These are phyloP conservation scores for Cephus spinipes DNA, from an alignment of 2,888 invertebrate species.

Conservation along the genomic window DNA sequence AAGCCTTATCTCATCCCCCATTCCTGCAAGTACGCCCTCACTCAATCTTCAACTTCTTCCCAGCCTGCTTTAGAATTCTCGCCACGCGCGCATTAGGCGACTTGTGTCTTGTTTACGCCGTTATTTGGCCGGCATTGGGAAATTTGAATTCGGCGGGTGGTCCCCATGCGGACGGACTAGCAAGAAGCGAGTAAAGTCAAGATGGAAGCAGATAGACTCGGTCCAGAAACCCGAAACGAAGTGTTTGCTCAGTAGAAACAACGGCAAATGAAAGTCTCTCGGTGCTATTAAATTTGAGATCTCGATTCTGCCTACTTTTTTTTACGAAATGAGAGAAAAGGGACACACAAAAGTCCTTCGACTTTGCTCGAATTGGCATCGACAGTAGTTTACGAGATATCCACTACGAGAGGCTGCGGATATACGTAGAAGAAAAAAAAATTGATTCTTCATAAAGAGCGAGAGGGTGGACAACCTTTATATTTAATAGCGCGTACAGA, in stretches of 20 bases:
- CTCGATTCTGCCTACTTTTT: neutral
- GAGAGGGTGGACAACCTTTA: neutral
- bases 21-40: neutral
- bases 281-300: slow-evolving; percentile 15
- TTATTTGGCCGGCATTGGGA: slow-evolving; percentile 38
- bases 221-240: neutral
- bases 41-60: slow-evolving; percentile 10
- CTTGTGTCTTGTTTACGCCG: slow-evolving; percentile 48
- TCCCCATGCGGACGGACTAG: slow-evolving; percentile 28
- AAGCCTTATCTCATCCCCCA: neutral
- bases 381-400: neutral
- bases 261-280: slow-evolving; percentile 16
- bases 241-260: slow-evolving; percentile 18
- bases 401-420: neutral
- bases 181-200: neutral
- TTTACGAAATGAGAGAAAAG: neutral
- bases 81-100: slow-evolving; percentile 41
- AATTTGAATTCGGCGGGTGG: slow-evolving; percentile 44
- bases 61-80: slow-evolving; percentile 31
- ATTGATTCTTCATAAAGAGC: neutral
- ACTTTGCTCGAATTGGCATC: neutral
- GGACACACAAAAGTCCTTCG: neutral
- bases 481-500: slow-evolving; percentile 6
- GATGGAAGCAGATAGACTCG: neutral
- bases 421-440: neutral